Evolutionary conservation across 2,888 invertebrate species (phyloP).

Genomic region (Volucella bombylans): DNA sequence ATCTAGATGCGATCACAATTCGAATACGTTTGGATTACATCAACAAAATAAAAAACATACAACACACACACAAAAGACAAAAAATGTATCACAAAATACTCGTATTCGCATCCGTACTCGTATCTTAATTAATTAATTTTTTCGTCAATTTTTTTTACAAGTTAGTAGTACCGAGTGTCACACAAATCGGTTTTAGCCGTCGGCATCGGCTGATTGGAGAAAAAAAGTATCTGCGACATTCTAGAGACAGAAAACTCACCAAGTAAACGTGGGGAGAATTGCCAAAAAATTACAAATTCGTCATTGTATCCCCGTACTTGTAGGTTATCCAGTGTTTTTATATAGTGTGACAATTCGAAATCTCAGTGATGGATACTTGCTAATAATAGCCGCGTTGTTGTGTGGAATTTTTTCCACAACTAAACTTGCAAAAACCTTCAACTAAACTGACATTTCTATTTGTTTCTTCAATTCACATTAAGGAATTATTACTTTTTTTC

Average conservation of each 20-base stretch:
- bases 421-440: constrained; percentile 77
- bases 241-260: not conserved
- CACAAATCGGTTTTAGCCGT: not conserved
- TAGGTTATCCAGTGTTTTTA: not conserved
- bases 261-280: not conserved
- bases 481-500: constrained; percentile 69
- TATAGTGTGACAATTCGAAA: not conserved
- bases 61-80: not conserved
- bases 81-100: too few species aligned
- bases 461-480: constrained; percentile 74
- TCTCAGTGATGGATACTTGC: constrained; percentile 26
- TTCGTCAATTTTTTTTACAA: not conserved
- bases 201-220: constrained; percentile 30
- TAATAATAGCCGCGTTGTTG: constrained; percentile 62
- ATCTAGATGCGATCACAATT: constrained; percentile 44
- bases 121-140: not conserved
- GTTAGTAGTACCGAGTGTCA: constrained; percentile 8
- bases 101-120: not conserved
- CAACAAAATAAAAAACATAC: not conserved
- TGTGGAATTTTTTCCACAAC: constrained; percentile 72
- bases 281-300: constrained; percentile 1
- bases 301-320: not conserved
- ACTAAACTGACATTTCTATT: constrained; percentile 77
- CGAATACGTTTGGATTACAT: too few species aligned
- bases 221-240: constrained; percentile 28